These are phyloP conservation scores for Plagiodera versicolora DNA, from an alignment of 2,888 invertebrate species.

Conservation along the genomic window DNA sequence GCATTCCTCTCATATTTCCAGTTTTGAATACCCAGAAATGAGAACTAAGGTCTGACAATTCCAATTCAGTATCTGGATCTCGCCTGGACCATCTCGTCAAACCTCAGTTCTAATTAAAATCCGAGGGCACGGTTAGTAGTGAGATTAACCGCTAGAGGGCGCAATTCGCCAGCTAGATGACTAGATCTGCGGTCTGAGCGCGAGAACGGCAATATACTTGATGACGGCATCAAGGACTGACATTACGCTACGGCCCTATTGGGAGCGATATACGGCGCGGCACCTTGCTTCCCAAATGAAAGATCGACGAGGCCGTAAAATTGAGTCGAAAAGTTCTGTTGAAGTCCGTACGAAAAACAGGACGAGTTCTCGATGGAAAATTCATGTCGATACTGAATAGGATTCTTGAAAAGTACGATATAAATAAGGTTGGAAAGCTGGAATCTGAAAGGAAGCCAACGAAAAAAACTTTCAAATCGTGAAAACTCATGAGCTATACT, in stretches of 20 bases:
- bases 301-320: slow-evolving; percentile 7
- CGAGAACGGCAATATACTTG: slow-evolving; percentile 55
- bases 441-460: no score
- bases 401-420: no score
- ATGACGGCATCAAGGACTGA: slow-evolving; percentile 52
- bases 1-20: no score
- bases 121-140: slow-evolving; percentile 46
- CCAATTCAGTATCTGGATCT: no score
- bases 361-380: no score
- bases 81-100: not conserved
- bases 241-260: slow-evolving; percentile 54
- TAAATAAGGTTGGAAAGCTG: no score
- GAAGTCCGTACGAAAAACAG: not conserved
- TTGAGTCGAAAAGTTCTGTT: not conserved
- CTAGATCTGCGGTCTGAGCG: slow-evolving; percentile 52
- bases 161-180: slow-evolving; percentile 29
- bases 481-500: no score
- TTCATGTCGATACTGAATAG: no score
- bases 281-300: slow-evolving; percentile 44
- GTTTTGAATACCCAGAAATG: no score
- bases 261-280: slow-evolving; percentile 53
- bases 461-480: no score
- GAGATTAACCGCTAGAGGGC: slow-evolving; percentile 38
- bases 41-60: no score
- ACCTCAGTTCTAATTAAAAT: slow-evolving; percentile 45